Conservation (phyloP, 2,797 vertebrate species). For the Chelon auratus region DNA sequence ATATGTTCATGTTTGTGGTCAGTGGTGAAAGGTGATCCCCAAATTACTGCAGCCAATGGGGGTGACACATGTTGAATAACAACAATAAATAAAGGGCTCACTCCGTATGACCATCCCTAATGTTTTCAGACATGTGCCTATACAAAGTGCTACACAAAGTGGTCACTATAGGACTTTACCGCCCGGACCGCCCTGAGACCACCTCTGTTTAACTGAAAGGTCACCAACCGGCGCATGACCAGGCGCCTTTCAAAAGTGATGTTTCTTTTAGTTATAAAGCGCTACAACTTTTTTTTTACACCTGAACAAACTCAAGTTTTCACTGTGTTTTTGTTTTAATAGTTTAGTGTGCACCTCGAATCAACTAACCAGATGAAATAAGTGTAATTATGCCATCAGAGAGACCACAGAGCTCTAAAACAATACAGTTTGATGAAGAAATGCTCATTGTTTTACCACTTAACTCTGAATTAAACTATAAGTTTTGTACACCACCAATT, state of each 20-base stretch:
- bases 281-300: background rate
- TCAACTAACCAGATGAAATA: no score
- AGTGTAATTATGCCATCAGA: no score
- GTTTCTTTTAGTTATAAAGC: background rate
- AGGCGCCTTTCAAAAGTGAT: background rate
- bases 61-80: background rate
- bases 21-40: conserved; percentile 4
- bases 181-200: background rate
- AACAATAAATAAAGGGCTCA: background rate
- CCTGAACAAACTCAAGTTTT: background rate
- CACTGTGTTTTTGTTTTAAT: no score
- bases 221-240: conserved; percentile 9
- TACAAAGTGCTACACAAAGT: conserved; percentile 14
- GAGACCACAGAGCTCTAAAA: no score
- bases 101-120: background rate
- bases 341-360: no score
- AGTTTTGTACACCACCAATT: background rate
- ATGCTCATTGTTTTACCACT: no score
- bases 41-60: background rate
- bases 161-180: background rate
- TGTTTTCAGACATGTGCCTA: conserved; percentile 28
- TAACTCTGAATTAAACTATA: no score
- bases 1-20: background rate
- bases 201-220: background rate
- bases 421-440: no score